Conservation (phyloP, 2,797 vertebrate genomes). For the Coregonus sp. region DNA sequence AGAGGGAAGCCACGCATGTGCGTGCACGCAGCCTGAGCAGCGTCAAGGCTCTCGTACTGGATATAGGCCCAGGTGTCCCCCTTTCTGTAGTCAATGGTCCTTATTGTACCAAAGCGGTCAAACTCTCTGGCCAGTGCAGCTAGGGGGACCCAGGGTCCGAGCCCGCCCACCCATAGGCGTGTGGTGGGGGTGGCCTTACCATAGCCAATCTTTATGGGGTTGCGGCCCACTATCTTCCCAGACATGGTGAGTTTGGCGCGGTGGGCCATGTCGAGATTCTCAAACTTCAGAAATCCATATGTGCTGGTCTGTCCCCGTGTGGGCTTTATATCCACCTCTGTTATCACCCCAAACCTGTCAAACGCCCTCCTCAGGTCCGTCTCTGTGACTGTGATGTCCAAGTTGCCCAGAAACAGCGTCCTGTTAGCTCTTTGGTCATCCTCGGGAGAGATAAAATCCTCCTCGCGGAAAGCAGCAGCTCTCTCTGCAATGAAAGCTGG, state of each 20-base stretch:
- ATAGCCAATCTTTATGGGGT: constrained; percentile 96
- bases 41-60: constrained; percentile 97
- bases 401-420: constrained; percentile 94
- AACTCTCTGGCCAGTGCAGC: constrained; percentile 94
- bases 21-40: constrained; percentile 94
- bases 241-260: constrained; percentile 96
- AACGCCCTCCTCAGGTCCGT: constrained; percentile 92
- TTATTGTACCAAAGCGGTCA: constrained; percentile 97
- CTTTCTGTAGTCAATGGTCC: constrained; percentile 97
- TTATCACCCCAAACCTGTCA: constrained; percentile 94
- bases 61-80: constrained; percentile 98
- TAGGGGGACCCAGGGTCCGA: constrained; percentile 95
- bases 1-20: constrained; percentile 97
- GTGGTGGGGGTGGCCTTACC: constrained; percentile 97
- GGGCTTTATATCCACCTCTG: constrained; percentile 96
- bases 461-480: constrained; percentile 86
- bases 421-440: constrained; percentile 96
- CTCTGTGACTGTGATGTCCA: constrained; percentile 93
- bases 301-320: constrained; percentile 90
- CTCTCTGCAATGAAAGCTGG: constrained; percentile 87
- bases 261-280: constrained; percentile 98
- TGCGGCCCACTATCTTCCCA: constrained; percentile 93
- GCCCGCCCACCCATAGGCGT: constrained; percentile 94
- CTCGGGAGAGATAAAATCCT: constrained; percentile 94
- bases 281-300: constrained; percentile 97